A percentile compares a stretch with the other conserved stretches of the same genome.
Conservation (phyloP, 2,113 vertebrate genomes). For the Pollimyrus isidori region DNA sequence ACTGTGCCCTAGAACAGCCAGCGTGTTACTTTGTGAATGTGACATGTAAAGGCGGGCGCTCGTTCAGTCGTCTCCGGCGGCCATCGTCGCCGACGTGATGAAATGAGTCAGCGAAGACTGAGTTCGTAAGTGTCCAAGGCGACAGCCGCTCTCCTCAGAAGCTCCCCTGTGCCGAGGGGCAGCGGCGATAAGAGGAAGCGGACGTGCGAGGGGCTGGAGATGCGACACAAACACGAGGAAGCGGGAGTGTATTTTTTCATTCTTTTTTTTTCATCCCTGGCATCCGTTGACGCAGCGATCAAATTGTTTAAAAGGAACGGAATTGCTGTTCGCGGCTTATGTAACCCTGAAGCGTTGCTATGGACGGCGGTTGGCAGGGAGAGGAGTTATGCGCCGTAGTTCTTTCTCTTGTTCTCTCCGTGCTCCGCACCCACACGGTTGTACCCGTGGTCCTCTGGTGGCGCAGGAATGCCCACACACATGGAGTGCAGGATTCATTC, state of each 20-base stretch:
- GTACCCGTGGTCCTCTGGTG: conserved; percentile 2
- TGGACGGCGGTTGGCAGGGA: conserved; percentile 16
- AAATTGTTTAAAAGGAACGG: conserved; percentile 5
- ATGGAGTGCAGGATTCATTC: background rate
- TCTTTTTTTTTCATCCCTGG: background rate
- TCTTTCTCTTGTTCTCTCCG: conserved; percentile 17
- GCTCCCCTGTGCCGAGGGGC: background rate
- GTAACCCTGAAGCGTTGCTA: conserved; percentile 16
- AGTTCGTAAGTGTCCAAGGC: background rate
- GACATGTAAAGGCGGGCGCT: background rate
- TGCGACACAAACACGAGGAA: background rate
- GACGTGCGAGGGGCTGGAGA: background rate
- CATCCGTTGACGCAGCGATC: background rate
- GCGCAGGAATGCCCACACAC: conserved; percentile 18
- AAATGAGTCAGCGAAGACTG: background rate
- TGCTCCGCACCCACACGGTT: conserved; percentile 20
- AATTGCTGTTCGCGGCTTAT: conserved; percentile 13
- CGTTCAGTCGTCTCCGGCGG: background rate
- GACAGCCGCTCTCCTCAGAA: background rate
- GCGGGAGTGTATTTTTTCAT: background rate
- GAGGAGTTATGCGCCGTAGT: background rate
- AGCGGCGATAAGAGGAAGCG: background rate
- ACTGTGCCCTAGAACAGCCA: background rate
- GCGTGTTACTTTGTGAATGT: background rate
- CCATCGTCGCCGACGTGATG: background rate